A percentile compares a stretch with the other conserved stretches of the same genome.
Evolutionary conservation across 1,140 invertebrate genomes (phyloP).

Genomic region (Pseudomyrmex concolor): DNA sequence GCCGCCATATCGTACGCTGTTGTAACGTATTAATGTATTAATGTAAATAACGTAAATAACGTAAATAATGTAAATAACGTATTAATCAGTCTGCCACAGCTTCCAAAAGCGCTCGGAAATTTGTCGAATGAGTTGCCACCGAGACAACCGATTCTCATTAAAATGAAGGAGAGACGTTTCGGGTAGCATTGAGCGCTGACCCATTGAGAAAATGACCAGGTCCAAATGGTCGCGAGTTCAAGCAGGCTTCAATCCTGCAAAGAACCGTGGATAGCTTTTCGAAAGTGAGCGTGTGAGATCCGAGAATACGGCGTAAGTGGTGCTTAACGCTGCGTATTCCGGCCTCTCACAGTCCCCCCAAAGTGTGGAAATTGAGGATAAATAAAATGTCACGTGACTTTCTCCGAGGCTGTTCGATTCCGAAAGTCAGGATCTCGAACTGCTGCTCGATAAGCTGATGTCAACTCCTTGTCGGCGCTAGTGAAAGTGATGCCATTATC

Average conservation of each 20-base stretch:
- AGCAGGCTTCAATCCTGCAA: constrained; percentile 51
- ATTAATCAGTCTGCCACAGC: too few species aligned
- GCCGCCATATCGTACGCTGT: too few species aligned
- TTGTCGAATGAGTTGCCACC: too few species aligned
- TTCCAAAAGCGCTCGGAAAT: too few species aligned
- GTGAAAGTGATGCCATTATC: background rate
- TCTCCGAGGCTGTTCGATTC: background rate
- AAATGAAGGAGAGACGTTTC: too few species aligned
- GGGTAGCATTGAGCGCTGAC: constrained; percentile 86
- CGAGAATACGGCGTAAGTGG: constrained; percentile 61
- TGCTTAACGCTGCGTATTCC: constrained; percentile 73
- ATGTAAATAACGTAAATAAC: too few species aligned
- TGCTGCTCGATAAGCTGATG: background rate
- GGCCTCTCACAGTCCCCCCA: constrained; percentile 52
- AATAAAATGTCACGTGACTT: constrained; percentile 36
- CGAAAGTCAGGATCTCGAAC: background rate
- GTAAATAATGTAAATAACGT: too few species aligned
- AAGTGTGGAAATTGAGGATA: constrained; percentile 31
- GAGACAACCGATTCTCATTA: too few species aligned
- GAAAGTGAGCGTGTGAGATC: constrained; percentile 53
- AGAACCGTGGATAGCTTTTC: constrained; percentile 3
- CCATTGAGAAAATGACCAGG: constrained; percentile 65
- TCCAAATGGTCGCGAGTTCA: constrained; percentile 46
- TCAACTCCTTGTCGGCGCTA: background rate
- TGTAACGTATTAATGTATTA: too few species aligned